Evolutionary conservation across 2,113 vertebrate species (phyloP).

Genomic region (Elephantulus edwardii): DNA sequence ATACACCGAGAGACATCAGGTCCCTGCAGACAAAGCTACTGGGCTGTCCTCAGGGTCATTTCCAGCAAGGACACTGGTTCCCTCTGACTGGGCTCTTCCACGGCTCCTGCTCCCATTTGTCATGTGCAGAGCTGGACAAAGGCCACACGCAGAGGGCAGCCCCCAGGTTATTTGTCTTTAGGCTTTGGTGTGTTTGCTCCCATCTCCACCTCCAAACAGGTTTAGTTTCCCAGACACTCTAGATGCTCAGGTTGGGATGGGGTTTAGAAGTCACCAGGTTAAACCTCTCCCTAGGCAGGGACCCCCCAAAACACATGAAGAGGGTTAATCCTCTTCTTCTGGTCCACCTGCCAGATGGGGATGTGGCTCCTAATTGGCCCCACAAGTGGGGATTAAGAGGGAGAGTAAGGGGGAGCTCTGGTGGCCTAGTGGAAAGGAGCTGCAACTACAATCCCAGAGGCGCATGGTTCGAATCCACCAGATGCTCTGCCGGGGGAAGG

Average conservation of each 20-base stretch:
- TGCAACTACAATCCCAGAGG: too few relatives aligned
- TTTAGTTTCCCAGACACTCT: not conserved
- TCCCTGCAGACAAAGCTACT: not conserved
- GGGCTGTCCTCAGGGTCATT: fast-evolving
- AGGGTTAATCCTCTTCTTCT: not conserved
- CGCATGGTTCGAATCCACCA: too few relatives aligned
- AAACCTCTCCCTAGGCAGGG: too few relatives aligned
- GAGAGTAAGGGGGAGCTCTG: too few relatives aligned
- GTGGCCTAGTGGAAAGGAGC: too few relatives aligned
- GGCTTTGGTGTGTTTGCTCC: not conserved
- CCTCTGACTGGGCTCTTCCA: not conserved
- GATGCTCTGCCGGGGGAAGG: too few relatives aligned
- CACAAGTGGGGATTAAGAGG: not conserved
- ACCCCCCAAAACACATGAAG: too few relatives aligned
- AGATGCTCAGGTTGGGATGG: not conserved
- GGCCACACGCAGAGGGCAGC: too few relatives aligned
- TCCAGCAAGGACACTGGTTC: not conserved
- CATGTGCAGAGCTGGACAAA: fast-evolving
- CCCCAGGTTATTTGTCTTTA: not conserved
- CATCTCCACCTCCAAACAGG: not conserved
- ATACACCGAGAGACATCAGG: not conserved
- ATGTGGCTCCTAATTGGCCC: not conserved
- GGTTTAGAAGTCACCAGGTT: not conserved
- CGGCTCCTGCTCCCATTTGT: not conserved
- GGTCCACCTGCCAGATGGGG: not conserved